These are phyloP conservation scores for Pampusana beccarii DNA, from an alignment of 2,113 vertebrate species.

Conservation along the genomic window DNA sequence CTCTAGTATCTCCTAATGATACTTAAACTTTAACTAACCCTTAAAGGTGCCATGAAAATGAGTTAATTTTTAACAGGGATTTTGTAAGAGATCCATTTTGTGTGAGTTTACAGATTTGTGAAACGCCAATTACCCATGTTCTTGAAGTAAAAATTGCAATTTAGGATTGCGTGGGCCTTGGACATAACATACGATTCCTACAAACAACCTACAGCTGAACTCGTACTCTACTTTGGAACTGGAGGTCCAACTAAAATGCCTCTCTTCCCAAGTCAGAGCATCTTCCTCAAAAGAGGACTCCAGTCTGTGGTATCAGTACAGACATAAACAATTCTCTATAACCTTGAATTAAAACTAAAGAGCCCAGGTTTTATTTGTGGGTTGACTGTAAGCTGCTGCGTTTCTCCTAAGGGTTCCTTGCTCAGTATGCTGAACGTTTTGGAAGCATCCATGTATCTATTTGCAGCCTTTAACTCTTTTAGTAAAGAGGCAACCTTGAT, in stretches of 20 bases:
- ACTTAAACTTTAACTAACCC: conserved; percentile 34
- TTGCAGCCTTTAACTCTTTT: background rate
- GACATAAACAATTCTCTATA: background rate
- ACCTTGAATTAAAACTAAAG: background rate
- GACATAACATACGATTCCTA: background rate
- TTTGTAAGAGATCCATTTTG: background rate
- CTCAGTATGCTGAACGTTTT: background rate
- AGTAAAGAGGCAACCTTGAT: background rate
- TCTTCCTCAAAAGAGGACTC: background rate
- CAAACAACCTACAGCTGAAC: background rate
- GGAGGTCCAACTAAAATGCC: background rate
- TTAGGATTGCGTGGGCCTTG: background rate
- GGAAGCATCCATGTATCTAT: background rate
- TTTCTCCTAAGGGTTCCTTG: background rate
- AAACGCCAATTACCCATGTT: background rate
- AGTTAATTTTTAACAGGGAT: conserved; percentile 31
- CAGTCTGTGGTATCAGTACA: background rate
- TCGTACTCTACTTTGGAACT: background rate
- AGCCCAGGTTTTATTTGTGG: background rate
- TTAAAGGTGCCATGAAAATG: background rate
- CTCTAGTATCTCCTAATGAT: background rate
- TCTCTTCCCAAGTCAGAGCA: background rate
- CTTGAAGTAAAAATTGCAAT: background rate
- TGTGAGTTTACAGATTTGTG: background rate
- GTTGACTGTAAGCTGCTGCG: background rate